A percentile compares a stretch with the other conserved stretches of the same genome.
phyloP scores from a whole-genome alignment of 2,888 invertebrate species.

The Agrotis exclamationis region DNA sequence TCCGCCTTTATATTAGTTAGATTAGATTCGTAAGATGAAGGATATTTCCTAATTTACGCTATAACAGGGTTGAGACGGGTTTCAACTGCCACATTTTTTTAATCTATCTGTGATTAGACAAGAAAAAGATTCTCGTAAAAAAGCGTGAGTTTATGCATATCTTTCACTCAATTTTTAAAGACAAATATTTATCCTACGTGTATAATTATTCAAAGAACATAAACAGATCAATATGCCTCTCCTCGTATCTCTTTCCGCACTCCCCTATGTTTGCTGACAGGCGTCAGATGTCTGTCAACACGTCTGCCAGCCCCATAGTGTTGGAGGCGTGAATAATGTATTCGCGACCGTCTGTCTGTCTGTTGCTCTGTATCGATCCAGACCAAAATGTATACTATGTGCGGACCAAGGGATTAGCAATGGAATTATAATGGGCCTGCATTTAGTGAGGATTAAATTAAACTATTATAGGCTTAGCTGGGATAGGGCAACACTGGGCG shows the following conservation, averaged over 20 bases:
- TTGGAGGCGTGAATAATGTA: conserved; percentile 58
- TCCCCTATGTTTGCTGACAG: conserved; percentile 44
- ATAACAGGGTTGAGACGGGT: too few species aligned
- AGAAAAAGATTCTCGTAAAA: too few species aligned
- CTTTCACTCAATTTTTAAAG: not conserved
- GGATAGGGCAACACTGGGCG: not conserved
- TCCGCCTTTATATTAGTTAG: too few species aligned
- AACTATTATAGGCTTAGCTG: not conserved
- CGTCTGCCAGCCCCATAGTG: conserved; percentile 32
- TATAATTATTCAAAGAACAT: conserved; percentile 7
- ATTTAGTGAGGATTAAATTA: not conserved
- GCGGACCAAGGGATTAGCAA: conserved; percentile 8
- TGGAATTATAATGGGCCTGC: not conserved
- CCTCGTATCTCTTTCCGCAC: conserved; percentile 21
- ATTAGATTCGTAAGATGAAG: too few species aligned
- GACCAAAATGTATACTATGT: conserved; percentile 5
- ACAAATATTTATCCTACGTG: not conserved
- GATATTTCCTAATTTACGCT: too few species aligned
- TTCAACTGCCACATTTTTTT: too few species aligned
- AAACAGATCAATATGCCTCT: conserved; percentile 21
- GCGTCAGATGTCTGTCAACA: conserved; percentile 48
- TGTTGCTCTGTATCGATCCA: conserved; percentile 54
- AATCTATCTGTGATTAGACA: too few species aligned
- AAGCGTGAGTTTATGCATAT: not conserved
- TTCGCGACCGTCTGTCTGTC: conserved; percentile 46